These are phyloP conservation scores for Sander lucioperca DNA, from an alignment of 2,113 vertebrate species.

Conservation along the genomic window DNA sequence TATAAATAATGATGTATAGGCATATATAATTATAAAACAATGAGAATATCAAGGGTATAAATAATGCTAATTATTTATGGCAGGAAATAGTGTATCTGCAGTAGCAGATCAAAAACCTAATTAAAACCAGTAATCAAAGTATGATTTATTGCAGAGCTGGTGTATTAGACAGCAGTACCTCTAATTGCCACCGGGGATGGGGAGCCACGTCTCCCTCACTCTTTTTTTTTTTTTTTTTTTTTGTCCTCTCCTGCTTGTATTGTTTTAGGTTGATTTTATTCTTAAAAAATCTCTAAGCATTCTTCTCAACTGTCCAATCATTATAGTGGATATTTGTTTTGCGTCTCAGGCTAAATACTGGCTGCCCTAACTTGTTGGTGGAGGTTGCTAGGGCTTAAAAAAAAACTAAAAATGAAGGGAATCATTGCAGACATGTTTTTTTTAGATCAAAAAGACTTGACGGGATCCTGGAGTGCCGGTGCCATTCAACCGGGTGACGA, in stretches of 20 bases:
- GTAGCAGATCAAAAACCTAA: background rate
- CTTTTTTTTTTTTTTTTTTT: too few relatives aligned
- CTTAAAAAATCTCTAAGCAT: background rate
- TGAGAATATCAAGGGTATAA: too few relatives aligned
- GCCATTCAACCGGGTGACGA: too few relatives aligned
- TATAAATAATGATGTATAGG: too few relatives aligned
- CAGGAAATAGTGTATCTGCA: too few relatives aligned
- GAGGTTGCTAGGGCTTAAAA: too few relatives aligned
- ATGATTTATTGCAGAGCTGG: background rate
- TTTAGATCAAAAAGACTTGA: background rate
- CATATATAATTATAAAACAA: too few relatives aligned
- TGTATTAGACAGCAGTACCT: background rate
- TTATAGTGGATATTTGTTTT: background rate
- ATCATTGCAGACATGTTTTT: background rate
- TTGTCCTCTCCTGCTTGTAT: too few relatives aligned
- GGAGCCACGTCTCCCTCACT: background rate
- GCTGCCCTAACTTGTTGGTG: too few relatives aligned
- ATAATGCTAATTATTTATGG: too few relatives aligned
- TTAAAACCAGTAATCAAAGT: background rate
- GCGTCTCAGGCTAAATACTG: background rate
- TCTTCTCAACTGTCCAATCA: background rate
- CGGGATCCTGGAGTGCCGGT: too few relatives aligned
- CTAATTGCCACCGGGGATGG: background rate
- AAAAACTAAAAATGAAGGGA: background rate
- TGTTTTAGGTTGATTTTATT: background rate